Conservation (phyloP, 2,888 invertebrate species). For the Ceratothoa steindachneri region DNA sequence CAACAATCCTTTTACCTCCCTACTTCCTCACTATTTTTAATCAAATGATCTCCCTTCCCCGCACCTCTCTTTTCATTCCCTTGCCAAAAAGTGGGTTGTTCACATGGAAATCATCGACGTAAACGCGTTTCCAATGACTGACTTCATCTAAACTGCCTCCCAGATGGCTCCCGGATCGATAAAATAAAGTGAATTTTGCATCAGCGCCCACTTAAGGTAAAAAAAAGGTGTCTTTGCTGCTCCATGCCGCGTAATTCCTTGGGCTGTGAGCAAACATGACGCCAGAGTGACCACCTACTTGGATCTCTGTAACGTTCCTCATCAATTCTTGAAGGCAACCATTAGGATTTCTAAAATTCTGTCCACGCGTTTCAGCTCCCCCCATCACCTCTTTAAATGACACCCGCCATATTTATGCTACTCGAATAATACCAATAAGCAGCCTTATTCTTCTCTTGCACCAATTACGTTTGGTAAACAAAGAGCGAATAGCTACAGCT, state of each 20-base stretch:
- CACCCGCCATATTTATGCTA: background rate
- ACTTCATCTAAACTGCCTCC: background rate
- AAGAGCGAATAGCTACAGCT: background rate
- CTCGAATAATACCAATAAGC: conserved; percentile 2
- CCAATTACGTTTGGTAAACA: conserved; percentile 1
- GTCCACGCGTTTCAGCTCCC: background rate
- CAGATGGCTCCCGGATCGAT: background rate
- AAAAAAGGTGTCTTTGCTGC: background rate
- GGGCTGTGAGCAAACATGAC: background rate
- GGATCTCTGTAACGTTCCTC: conserved; percentile 6
- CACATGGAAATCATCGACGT: background rate
- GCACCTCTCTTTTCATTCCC: background rate
- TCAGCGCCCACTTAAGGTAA: background rate
- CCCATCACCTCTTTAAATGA: background rate
- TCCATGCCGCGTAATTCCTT: background rate
- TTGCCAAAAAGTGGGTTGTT: background rate
- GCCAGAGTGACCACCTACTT: background rate
- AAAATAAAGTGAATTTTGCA: background rate
- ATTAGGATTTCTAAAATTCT: background rate
- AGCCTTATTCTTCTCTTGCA: conserved; percentile 1
- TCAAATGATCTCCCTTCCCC: no score
- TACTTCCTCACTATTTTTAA: background rate
- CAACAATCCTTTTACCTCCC: background rate
- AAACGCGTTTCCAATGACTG: background rate
- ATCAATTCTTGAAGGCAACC: background rate